Percentiles rank a stretch among this genome's conserved stretches.
phyloP scores from a whole-genome alignment of 2,113 vertebrate species.

The Tautogolabrus adspersus region DNA sequence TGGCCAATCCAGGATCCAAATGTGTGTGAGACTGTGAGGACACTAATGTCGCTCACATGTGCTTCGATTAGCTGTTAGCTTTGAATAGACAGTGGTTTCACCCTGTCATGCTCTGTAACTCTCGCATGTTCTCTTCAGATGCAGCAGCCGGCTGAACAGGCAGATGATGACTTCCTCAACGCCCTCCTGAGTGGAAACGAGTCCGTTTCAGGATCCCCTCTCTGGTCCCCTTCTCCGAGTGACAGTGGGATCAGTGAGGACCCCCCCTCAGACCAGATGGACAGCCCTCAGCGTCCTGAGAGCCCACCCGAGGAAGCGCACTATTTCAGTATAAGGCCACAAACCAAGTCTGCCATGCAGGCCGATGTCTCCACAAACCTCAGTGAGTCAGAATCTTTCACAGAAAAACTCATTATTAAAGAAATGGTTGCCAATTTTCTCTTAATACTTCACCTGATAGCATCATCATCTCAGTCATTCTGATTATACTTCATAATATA shows the following conservation, averaged over 20 bases:
- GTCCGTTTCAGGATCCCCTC: conserved; percentile 79
- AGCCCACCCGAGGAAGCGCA: conserved; percentile 41
- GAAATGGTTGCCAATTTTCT: neutral
- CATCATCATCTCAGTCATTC: neutral
- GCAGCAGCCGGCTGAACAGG: conserved; percentile 78
- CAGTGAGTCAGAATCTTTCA: conserved; percentile 78
- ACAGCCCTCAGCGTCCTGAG: conserved; percentile 84
- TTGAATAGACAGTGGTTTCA: neutral
- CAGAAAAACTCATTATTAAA: neutral
- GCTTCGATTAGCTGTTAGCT: neutral
- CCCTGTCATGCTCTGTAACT: neutral
- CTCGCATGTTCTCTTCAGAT: conserved; percentile 70
- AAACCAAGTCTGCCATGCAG: conserved; percentile 45
- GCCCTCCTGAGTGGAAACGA: conserved; percentile 84
- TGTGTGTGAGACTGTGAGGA: conserved; percentile 77
- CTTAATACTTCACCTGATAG: neutral
- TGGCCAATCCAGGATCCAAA: conserved; percentile 80
- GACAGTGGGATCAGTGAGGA: conserved; percentile 95
- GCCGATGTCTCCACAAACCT: conserved; percentile 80
- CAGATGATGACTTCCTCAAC: conserved; percentile 85
- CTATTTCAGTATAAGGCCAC: conserved; percentile 22
- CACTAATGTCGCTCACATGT: conserved; percentile 11
- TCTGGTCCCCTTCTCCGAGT: conserved; percentile 89
- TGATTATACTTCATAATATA: neutral
- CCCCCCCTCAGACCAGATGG: conserved; percentile 90